Percentiles rank a stretch among this genome's conserved stretches.
Conservation (phyloP, 2,113 vertebrate genomes). For the Cinclus cinclus region DNA sequence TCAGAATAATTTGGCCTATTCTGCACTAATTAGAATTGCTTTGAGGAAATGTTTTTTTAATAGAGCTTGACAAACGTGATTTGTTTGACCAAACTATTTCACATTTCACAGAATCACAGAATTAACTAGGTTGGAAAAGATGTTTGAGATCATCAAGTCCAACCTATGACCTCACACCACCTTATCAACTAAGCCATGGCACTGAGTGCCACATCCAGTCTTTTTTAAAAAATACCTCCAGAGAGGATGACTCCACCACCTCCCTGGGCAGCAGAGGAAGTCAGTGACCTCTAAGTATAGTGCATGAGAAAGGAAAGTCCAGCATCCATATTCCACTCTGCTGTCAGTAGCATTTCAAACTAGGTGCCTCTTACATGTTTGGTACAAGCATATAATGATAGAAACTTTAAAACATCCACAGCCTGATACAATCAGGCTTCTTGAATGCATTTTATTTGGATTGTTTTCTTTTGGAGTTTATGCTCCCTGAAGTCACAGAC, state of each 20-base stretch:
- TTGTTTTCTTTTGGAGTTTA: background rate
- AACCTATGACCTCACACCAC: background rate
- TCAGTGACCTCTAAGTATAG: background rate
- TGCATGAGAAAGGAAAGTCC: background rate
- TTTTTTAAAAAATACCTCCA: background rate
- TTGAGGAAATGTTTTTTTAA: background rate
- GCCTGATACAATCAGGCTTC: background rate
- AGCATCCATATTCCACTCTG: background rate
- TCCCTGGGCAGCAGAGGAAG: background rate
- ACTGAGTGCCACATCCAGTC: background rate
- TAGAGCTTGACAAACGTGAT: background rate
- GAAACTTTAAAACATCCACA: background rate
- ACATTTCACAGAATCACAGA: background rate
- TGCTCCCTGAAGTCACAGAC: background rate
- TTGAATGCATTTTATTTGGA: background rate
- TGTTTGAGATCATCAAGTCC: background rate
- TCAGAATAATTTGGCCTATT: background rate
- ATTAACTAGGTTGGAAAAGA: background rate
- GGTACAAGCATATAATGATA: background rate
- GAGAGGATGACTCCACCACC: background rate
- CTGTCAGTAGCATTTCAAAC: background rate
- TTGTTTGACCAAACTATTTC: background rate
- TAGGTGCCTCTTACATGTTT: background rate
- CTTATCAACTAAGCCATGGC: background rate
- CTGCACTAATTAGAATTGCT: background rate